Conservation (phyloP, 2,113 vertebrate species). For the Speoplatyrhinus poulsoni region DNA sequence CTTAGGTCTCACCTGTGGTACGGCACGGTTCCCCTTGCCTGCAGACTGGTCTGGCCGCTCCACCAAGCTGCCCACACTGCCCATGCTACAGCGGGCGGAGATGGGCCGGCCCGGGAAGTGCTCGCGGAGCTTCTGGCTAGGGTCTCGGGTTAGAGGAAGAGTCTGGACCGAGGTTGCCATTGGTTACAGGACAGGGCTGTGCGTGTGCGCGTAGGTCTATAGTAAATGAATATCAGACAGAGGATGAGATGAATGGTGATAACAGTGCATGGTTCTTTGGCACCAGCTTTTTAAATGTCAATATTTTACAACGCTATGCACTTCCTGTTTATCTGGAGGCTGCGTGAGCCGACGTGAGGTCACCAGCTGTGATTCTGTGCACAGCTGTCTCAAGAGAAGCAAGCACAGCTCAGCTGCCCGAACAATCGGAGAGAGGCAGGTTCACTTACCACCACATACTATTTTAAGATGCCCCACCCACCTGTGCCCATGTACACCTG, state of each 20-base stretch:
- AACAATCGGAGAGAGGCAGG: constrained; percentile 1
- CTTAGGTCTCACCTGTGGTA: constrained; percentile 82
- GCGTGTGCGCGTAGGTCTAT: constrained; percentile 74
- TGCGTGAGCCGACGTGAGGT: constrained; percentile 24
- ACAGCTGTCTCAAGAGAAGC: constrained; percentile 54
- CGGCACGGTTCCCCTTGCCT: constrained; percentile 70
- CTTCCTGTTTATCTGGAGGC: constrained; percentile 19
- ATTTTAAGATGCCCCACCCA: neutral
- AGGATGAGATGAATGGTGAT: neutral
- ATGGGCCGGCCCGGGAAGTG: constrained; percentile 69
- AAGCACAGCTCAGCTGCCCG: constrained; percentile 8
- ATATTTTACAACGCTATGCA: neutral
- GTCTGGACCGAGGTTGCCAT: constrained; percentile 92
- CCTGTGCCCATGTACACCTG: neutral
- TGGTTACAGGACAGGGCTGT: constrained; percentile 78
- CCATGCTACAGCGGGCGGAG: constrained; percentile 82
- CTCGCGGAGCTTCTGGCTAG: constrained; percentile 75
- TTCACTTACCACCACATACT: neutral
- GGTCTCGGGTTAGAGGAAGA: constrained; percentile 82
- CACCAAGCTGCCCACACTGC: constrained; percentile 95
- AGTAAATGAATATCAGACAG: constrained; percentile 16
- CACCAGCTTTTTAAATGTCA: neutral
- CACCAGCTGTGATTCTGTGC: constrained; percentile 49
- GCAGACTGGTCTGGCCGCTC: constrained; percentile 88
- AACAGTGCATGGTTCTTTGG: constrained; percentile 4